These are phyloP conservation scores for Sminthopsis crassicaudata DNA, from an alignment of 2,113 vertebrate genomes.

Conservation along the genomic window DNA sequence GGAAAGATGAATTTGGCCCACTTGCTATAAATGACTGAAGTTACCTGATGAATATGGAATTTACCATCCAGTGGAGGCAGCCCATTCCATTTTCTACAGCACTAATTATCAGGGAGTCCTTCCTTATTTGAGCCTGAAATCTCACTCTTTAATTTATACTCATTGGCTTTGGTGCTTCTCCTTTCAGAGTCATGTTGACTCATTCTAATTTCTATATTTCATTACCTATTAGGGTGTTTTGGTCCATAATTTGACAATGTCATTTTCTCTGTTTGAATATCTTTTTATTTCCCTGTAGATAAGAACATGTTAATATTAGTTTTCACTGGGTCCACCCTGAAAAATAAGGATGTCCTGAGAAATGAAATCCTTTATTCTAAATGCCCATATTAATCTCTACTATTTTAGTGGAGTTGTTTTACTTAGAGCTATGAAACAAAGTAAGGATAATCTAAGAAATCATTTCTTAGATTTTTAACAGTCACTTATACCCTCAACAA, in stretches of 20 bases:
- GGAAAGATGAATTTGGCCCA: not conserved
- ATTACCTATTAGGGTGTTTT: not conserved
- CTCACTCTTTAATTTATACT: not conserved
- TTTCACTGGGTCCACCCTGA: not conserved
- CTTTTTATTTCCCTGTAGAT: not conserved
- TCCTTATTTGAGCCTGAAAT: not conserved
- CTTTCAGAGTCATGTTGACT: not conserved
- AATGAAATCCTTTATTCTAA: not conserved
- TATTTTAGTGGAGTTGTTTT: not conserved
- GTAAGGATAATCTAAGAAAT: conserved; percentile 72
- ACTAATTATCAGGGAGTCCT: not conserved
- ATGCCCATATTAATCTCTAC: not conserved
- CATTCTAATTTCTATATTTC: not conserved
- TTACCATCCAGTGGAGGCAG: not conserved
- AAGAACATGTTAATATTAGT: not conserved
- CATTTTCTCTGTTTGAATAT: not conserved
- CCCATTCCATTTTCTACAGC: not conserved
- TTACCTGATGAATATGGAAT: not conserved
- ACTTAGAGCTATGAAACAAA: conserved; percentile 50
- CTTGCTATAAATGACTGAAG: not conserved
- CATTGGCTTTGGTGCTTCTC: not conserved
- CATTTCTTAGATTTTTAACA: conserved; percentile 66
- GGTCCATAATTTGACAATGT: not conserved
- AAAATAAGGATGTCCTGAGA: not conserved
- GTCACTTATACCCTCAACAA: conserved; percentile 67